phyloP scores from a whole-genome alignment of 1,140 invertebrate species.

The Rhysida immarginata region DNA sequence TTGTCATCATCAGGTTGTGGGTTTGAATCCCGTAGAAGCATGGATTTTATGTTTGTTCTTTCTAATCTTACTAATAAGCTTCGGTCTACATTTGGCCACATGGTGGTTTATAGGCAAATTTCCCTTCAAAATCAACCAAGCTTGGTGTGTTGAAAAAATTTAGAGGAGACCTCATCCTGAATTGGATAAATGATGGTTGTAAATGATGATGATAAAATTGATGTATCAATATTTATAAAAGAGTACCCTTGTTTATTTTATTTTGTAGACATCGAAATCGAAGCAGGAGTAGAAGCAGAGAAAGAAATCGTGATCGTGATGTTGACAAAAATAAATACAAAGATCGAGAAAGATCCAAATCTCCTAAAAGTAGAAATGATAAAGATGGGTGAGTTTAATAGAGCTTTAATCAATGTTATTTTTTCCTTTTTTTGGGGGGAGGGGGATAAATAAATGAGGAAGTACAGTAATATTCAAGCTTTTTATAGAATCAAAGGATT shows the following conservation, averaged over 20 bases:
- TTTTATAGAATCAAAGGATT: background rate
- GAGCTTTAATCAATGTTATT: background rate
- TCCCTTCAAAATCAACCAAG: no score
- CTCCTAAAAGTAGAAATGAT: no score
- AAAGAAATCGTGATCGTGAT: conserved; percentile 29
- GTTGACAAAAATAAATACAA: conserved; percentile 30
- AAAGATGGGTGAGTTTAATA: background rate
- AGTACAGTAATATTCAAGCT: background rate
- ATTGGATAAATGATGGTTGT: background rate
- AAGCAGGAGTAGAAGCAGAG: conserved; percentile 24
- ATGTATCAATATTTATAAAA: background rate
- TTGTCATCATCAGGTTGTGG: no score
- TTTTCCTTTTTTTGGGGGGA: no score
- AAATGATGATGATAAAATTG: background rate
- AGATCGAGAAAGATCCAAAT: conserved; percentile 20
- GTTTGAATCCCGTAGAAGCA: no score
- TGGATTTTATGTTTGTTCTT: no score
- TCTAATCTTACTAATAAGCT: no score
- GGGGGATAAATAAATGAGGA: no score
- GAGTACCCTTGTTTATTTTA: background rate
- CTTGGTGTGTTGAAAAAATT: background rate
- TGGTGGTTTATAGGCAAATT: no score
- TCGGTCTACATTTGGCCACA: no score
- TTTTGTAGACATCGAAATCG: conserved; percentile 13
- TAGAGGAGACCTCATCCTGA: no score